Percentiles rank a stretch among this genome's conserved stretches.
phyloP scores from a whole-genome alignment of 2,113 vertebrate species.

The Tachycineta bicolor region DNA sequence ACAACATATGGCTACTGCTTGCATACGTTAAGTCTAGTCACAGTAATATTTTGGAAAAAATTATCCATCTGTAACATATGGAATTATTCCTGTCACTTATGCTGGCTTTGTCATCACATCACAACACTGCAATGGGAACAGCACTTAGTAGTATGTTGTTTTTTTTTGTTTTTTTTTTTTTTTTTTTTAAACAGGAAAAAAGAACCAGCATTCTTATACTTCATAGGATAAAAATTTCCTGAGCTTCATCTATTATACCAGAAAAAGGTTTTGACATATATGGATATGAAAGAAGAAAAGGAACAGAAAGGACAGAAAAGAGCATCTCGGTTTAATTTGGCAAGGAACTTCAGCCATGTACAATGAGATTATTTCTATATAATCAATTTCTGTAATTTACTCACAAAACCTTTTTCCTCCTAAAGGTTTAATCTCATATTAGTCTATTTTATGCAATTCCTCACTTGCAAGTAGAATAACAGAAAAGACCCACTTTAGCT shows the following conservation, averaged over 20 bases:
- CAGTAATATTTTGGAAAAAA: conserved; percentile 43
- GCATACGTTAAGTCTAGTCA: background rate
- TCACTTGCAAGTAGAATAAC: background rate
- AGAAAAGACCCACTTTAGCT: background rate
- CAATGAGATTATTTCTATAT: background rate
- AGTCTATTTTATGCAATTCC: background rate
- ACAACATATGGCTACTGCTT: conserved; percentile 47
- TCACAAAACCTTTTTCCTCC: background rate
- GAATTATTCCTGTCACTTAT: conserved; percentile 31
- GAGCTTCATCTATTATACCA: background rate
- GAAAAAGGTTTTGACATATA: background rate
- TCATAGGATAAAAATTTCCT: background rate
- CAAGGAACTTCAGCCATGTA: background rate
- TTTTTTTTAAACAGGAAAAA: background rate
- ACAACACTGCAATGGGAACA: background rate
- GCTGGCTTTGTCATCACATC: background rate
- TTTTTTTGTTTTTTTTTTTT: too few species aligned
- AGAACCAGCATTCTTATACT: accelerated
- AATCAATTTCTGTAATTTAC: background rate
- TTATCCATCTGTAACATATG: conserved; percentile 24
- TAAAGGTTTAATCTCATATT: background rate
- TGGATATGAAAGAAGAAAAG: background rate
- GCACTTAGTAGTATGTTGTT: background rate
- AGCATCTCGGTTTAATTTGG: background rate
- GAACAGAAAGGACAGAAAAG: background rate